Percentiles rank a stretch among this genome's conserved stretches.
These are phyloP conservation scores for Conistra vaccinii DNA, from an alignment of 2,888 invertebrate genomes.

Conservation along the genomic window DNA sequence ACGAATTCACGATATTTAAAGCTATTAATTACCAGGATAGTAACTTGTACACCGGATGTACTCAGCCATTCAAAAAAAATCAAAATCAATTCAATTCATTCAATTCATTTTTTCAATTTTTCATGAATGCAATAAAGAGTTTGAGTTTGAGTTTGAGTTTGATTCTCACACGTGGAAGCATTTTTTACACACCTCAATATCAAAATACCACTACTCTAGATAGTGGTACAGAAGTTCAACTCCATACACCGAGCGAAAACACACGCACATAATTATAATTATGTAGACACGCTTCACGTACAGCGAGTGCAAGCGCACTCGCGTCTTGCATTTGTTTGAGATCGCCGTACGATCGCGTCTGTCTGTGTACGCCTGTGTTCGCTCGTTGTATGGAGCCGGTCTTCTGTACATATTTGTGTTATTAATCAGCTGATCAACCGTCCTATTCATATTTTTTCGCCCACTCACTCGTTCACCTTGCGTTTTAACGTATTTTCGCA, in stretches of 20 bases:
- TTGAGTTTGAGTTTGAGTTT: too few species aligned
- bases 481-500: slow-evolving; percentile 85
- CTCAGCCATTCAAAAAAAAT: too few species aligned
- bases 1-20: slow-evolving; percentile 11
- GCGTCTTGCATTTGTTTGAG: not conserved
- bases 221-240: not conserved
- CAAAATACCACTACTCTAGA: not conserved
- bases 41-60: slow-evolving; percentile 4
- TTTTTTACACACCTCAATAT: slow-evolving; percentile 7
- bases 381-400: not conserved
- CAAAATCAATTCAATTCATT: too few species aligned
- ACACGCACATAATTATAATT: not conserved
- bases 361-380: not conserved
- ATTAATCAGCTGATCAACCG: slow-evolving; percentile 68
- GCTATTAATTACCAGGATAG: slow-evolving; percentile 1
- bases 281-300: not conserved
- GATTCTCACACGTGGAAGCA: not conserved
- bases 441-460: slow-evolving; percentile 72
- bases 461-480: slow-evolving; percentile 84
- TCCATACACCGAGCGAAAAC: not conserved
- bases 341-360: not conserved
- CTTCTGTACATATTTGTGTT: slow-evolving; percentile 18
- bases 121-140: too few species aligned
- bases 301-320: slow-evolving; percentile 10
- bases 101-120: too few species aligned